Evolutionary conservation across 2,888 invertebrate genomes (phyloP), one percentile per base, ranked within the genome.

Genomic region (Automeris io): DNA sequence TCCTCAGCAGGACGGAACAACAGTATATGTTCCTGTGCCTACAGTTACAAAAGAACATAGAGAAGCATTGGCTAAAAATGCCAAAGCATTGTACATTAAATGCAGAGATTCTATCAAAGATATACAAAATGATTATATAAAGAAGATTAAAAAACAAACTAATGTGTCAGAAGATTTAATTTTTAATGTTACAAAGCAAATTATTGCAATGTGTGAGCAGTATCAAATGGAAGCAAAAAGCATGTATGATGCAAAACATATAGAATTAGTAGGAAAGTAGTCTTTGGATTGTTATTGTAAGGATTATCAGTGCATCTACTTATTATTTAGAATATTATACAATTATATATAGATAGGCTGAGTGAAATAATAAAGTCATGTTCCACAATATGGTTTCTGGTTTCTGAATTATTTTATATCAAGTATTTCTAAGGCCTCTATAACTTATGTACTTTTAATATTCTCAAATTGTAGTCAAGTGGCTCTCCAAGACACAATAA

Each of bases 1-100:
- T 81, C 96, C 97, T 0, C 97, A 98, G 68, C 96, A 97, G 73
- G 98, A 98, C 67, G 97, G 97, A 13, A 96, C 95, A 1, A 95
- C 94, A 1, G 75, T 98, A 33, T 97, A 91, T 73, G 89, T 98
- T 36, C 94, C 95, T 23, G 90, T 97, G 49, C 96, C 97, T 7
- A 97, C 96, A 76, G 93, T 99, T 0, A 98, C 98, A 0, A 94
- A 94, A 66, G 98, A 99, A 69, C 94, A 97, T 62, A 88, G 98
- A 49, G 97, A 98, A 78, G 90, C 89, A 42, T 83, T 99, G 41
- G 92, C 95, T 0, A 96, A 95, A 78, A 95, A 92, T 88, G 97
- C 98, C 0, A 97, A 95, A 78, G 82, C 88, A 0, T 61, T 96
- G 35, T 95, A 91, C 62, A 89, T 93, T 2, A 94, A 93, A 70